phyloP scores from a whole-genome alignment of 2,113 vertebrate genomes.

The Tachycineta bicolor region DNA sequence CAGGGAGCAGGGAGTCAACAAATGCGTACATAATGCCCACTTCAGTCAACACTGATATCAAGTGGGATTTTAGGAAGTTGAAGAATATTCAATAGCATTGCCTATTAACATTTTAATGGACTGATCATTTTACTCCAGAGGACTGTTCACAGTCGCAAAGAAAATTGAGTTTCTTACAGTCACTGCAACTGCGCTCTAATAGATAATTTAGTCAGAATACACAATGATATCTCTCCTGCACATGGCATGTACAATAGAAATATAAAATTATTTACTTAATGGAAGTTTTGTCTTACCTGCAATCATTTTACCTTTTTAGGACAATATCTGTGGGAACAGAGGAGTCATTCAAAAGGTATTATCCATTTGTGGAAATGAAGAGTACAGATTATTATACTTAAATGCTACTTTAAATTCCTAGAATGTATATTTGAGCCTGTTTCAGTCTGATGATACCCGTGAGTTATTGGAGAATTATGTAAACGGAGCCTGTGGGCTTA shows the following conservation, averaged over 20 bases:
- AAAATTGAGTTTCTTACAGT: not conserved
- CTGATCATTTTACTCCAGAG: not conserved
- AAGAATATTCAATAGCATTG: not conserved
- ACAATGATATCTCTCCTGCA: not conserved
- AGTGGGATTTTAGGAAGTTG: not conserved
- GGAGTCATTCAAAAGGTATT: not conserved
- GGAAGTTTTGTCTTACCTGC: not conserved
- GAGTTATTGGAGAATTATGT: not conserved
- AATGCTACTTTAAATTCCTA: not conserved
- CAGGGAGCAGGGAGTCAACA: not conserved
- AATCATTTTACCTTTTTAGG: not conserved
- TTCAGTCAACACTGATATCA: not conserved
- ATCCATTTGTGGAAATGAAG: not conserved
- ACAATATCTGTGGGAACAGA: not conserved
- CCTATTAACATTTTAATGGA: not conserved
- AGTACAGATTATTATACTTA: not conserved
- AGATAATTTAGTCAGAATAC: not conserved
- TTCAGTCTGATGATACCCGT: not conserved
- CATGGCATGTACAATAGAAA: not conserved
- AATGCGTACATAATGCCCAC: not conserved
- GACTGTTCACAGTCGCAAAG: not conserved
- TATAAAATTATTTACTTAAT: not conserved
- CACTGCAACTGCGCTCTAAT: not conserved
- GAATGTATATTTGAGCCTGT: not conserved
- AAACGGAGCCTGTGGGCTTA: not conserved